These are phyloP conservation scores for Xiphophorus birchmanni DNA, from an alignment of 2,797 vertebrate species.

Conservation along the genomic window DNA sequence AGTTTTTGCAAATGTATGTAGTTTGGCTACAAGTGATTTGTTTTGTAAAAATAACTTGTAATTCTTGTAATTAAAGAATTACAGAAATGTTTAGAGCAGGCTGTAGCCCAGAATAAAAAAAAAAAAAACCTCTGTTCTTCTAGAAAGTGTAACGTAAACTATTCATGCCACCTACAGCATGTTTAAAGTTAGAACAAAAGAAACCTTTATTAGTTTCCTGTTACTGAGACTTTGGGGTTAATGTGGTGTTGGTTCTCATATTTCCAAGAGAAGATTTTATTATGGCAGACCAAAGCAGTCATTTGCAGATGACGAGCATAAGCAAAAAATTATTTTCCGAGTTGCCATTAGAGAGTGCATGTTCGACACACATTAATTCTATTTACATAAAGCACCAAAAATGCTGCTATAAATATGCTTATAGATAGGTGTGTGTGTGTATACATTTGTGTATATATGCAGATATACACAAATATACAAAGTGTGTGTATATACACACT, in stretches of 20 bases:
- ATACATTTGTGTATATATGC: no score
- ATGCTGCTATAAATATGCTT: no score
- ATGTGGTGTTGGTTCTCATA: not conserved
- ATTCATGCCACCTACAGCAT: no score
- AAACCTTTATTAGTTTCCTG: not conserved
- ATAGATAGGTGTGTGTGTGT: no score
- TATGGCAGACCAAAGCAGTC: not conserved
- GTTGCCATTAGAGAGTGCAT: slow-evolving; percentile 3
- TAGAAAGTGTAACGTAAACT: not conserved
- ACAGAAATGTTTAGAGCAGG: not conserved
- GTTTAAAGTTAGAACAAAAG: not conserved
- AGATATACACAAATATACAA: slow-evolving; percentile 1
- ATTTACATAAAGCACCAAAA: no score
- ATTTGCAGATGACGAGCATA: not conserved
- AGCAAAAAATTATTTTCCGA: not conserved
- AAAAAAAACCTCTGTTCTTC: not conserved
- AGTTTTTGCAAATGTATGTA: not conserved
- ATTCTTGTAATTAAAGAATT: not conserved
- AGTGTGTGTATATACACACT: not conserved
- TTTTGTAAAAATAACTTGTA: not conserved
- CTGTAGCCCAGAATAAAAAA: not conserved
- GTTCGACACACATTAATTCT: no score
- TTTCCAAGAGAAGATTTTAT: slow-evolving; percentile 21
- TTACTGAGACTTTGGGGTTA: not conserved
- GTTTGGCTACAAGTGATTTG: not conserved